Percentiles rank a stretch among this genome's conserved stretches.
phyloP scores from a whole-genome alignment of 2,888 invertebrate species.

The Chrysolina oricalcia region DNA sequence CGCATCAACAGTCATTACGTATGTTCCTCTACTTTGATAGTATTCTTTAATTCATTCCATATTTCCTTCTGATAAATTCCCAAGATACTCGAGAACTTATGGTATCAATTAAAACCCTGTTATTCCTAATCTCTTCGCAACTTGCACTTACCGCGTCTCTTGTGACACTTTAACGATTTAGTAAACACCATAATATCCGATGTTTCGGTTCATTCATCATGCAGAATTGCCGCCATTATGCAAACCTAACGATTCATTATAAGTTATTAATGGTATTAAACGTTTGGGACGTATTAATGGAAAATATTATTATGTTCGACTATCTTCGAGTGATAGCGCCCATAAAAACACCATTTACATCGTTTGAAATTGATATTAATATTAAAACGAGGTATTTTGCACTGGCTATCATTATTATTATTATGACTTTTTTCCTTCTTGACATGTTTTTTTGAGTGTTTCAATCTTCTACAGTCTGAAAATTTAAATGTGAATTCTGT shows the following conservation, averaged over 20 bases:
- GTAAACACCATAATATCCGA: slow-evolving; percentile 38
- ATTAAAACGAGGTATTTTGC: not conserved
- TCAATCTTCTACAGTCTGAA: too few relatives aligned
- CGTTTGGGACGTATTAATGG: not conserved
- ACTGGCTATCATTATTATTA: too few relatives aligned
- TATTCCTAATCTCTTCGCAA: slow-evolving; percentile 40
- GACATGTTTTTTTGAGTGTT: too few relatives aligned
- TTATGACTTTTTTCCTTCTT: too few relatives aligned
- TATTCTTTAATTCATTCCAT: not conserved
- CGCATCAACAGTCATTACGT: not conserved
- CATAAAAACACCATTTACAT: not conserved
- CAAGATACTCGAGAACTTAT: not conserved
- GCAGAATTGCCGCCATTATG: slow-evolving; percentile 35
- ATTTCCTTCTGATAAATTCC: not conserved
- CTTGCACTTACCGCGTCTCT: slow-evolving; percentile 42
- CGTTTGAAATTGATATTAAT: not conserved
- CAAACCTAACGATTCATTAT: slow-evolving; percentile 35
- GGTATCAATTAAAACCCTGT: slow-evolving; percentile 19
- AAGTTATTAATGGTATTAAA: slow-evolving; percentile 42
- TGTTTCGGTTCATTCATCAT: slow-evolving; percentile 38
- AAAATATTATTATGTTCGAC: not conserved
- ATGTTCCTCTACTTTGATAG: not conserved
- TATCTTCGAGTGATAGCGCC: not conserved
- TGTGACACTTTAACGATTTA: slow-evolving; percentile 47
- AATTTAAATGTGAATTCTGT: too few relatives aligned